phyloP scores from a whole-genome alignment of 1,140 invertebrate genomes.

The Phthorimaea operculella region DNA sequence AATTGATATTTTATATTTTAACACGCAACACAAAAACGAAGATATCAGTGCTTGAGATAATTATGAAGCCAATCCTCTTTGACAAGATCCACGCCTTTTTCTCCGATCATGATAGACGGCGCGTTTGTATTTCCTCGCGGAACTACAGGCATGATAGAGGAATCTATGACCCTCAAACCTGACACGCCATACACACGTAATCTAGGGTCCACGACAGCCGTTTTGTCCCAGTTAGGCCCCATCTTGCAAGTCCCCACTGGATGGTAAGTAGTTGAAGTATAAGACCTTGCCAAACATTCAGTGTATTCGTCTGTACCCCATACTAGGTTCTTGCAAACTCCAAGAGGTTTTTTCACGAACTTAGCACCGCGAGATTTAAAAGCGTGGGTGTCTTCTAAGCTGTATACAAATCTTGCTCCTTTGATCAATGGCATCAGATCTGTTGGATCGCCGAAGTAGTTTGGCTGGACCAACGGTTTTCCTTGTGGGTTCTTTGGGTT shows the following conservation, averaged over 20 bases:
- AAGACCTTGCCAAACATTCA: conserved; percentile 73
- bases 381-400: conserved; percentile 54
- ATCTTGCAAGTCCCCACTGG: conserved; percentile 72
- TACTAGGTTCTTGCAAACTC: conserved; percentile 70
- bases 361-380: conserved; percentile 70
- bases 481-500: conserved; percentile 74
- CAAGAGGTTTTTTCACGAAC: conserved; percentile 68
- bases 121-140: conserved; percentile 75
- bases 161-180: conserved; percentile 76
- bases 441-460: conserved; percentile 74
- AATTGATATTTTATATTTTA: too few relatives aligned
- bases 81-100: conserved; percentile 73
- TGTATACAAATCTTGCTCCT: conserved; percentile 63
- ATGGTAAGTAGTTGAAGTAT: conserved; percentile 75
- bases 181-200: conserved; percentile 75
- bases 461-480: conserved; percentile 82
- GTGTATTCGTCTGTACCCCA: conserved; percentile 78
- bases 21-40: too few relatives aligned
- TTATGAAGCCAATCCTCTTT: conserved; percentile 69
- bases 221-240: conserved; percentile 58
- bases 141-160: conserved; percentile 75
- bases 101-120: conserved; percentile 76
- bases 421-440: conserved; percentile 71
- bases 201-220: conserved; percentile 67
- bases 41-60: not conserved